Conservation (phyloP, 2,797 vertebrate genomes). For the Cynopterus sphinx region DNA sequence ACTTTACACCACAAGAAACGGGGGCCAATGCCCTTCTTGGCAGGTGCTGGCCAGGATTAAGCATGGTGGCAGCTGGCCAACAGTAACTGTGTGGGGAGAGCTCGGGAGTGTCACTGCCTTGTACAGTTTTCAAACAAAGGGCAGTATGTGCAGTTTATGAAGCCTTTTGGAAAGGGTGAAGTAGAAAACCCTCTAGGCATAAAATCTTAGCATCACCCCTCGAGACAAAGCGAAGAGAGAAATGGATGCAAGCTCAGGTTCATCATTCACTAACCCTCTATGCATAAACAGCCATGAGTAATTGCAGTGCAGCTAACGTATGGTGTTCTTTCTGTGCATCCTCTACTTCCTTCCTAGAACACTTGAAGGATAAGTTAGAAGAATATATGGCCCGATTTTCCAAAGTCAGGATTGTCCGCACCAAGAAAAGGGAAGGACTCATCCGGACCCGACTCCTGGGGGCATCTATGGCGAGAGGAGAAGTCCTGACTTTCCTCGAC, state of each 20-base stretch:
- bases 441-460: conserved; percentile 92
- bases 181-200: conserved; percentile 29
- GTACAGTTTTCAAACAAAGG: conserved; percentile 59
- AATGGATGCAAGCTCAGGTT: background rate
- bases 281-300: fast-evolving
- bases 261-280: background rate
- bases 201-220: background rate
- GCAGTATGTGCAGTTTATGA: conserved; percentile 62
- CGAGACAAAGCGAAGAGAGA: background rate
- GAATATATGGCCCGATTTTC: conserved; percentile 91
- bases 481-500: conserved; percentile 93
- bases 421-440: conserved; percentile 93
- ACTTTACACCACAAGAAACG: conserved; percentile 54
- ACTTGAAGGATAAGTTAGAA: conserved; percentile 90
- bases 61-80: conserved; percentile 56
- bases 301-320: background rate
- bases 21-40: conserved; percentile 54
- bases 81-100: conserved; percentile 29
- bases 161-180: conserved; percentile 35
- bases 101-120: conserved; percentile 54
- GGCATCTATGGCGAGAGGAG: conserved; percentile 90
- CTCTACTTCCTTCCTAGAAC: conserved; percentile 84
- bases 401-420: conserved; percentile 92
- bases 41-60: conserved; percentile 53
- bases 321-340: conserved; percentile 2